Evolutionary conservation across 2,797 vertebrate genomes (phyloP).

Genomic region (Rhinella marina): DNA sequence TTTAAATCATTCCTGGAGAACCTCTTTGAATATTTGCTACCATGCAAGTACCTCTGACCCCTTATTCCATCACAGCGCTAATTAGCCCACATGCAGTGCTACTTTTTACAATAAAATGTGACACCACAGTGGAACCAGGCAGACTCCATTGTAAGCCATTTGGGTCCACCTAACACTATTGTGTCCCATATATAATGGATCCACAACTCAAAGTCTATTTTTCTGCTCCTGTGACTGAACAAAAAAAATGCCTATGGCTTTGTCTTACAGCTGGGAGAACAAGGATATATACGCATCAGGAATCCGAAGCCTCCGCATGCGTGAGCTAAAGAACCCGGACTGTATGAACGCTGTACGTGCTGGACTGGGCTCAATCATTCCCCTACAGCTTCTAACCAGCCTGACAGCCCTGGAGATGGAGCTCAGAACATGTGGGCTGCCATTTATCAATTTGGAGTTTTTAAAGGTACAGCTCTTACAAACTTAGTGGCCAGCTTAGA

Average conservation of each 20-base stretch:
- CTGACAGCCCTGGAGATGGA: constrained; percentile 93
- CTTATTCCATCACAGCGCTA: no score
- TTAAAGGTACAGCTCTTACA: constrained; percentile 83
- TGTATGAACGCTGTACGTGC: constrained; percentile 91
- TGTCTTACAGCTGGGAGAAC: constrained; percentile 89
- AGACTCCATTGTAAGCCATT: no score
- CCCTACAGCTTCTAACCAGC: constrained; percentile 92
- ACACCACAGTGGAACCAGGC: no score
- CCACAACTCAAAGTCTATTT: no score
- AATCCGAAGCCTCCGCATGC: constrained; percentile 85
- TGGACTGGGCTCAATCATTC: constrained; percentile 91
- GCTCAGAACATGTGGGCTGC: constrained; percentile 93
- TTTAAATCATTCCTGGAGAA: no score
- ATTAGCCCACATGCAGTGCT: no score
- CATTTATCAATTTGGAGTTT: constrained; percentile 96
- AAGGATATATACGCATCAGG: constrained; percentile 89
- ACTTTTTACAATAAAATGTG: no score
- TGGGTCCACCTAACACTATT: no score
- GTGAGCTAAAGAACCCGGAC: constrained; percentile 89
- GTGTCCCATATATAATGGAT: no score
- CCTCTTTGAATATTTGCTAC: no score
- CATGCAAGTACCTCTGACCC: no score
- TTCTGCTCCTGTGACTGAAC: no score
- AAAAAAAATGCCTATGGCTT: background rate
- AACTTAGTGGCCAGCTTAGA: background rate